Evolutionary conservation across 2,113 vertebrate species (phyloP).

Genomic region (Dromiciops gliroides): DNA sequence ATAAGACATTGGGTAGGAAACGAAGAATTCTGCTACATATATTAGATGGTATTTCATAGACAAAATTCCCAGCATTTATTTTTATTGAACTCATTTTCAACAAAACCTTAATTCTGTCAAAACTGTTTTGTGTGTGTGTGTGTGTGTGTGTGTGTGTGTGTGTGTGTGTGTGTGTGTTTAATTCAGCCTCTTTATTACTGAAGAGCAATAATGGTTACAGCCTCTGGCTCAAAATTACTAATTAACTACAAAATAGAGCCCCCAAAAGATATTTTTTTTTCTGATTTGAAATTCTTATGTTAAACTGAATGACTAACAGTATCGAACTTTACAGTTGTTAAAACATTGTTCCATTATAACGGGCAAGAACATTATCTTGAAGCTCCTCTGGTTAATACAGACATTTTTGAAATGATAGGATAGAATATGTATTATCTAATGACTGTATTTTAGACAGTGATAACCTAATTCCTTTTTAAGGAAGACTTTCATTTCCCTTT

Average conservation of each 20-base stretch:
- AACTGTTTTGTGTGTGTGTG: neutral
- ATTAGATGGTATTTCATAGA: slow-evolving; percentile 23
- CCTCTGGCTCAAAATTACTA: neutral
- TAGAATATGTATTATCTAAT: neutral
- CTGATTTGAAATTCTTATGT: slow-evolving; percentile 35
- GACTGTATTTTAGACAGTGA: neutral
- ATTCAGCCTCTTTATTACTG: neutral
- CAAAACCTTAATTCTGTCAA: slow-evolving; percentile 4
- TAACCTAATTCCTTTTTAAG: neutral
- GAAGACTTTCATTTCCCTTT: neutral
- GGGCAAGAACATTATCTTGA: neutral
- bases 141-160: too few species aligned
- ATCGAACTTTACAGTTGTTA: slow-evolving; percentile 9
- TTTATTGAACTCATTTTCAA: slow-evolving; percentile 39
- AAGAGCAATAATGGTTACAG: neutral
- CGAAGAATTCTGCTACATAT: neutral
- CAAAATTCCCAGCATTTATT: slow-evolving; percentile 22
- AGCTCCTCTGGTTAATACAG: neutral
- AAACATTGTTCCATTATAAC: slow-evolving; percentile 2
- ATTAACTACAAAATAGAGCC: slow-evolving; percentile 1
- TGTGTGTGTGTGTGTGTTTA: too few species aligned
- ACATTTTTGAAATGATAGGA: slow-evolving; percentile 19
- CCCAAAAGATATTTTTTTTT: neutral
- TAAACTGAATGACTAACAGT: neutral
- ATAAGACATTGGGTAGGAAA: neutral